Conservation (phyloP, 2,797 vertebrate species). For the Pampus argenteus region DNA sequence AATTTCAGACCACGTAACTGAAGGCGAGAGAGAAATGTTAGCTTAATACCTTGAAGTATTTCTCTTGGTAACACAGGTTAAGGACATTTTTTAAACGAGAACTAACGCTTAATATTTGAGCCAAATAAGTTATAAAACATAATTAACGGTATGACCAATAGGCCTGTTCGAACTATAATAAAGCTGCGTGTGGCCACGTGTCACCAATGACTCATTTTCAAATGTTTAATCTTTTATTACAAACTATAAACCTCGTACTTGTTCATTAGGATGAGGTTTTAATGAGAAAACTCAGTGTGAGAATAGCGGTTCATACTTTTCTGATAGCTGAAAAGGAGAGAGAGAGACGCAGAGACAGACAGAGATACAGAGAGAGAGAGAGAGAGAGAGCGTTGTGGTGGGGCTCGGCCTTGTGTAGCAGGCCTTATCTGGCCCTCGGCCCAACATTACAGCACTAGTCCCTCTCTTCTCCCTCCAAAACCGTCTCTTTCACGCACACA, state of each 20-base stretch:
- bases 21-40: background rate
- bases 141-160: conserved; percentile 11
- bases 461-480: conserved; percentile 72
- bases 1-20: background rate
- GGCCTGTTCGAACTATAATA: conserved; percentile 43
- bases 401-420: conserved; percentile 76
- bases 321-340: conserved; percentile 34
- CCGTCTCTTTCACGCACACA: conserved; percentile 42
- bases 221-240: conserved; percentile 36
- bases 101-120: background rate
- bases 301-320: conserved; percentile 25
- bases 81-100: conserved; percentile 5
- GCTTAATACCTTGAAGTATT: background rate
- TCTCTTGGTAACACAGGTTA: conserved; percentile 7
- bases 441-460: conserved; percentile 74
- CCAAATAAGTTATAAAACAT: background rate
- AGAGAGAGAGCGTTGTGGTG: conserved; percentile 51
- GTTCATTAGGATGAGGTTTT: conserved; percentile 10
- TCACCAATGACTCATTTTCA: conserved; percentile 64
- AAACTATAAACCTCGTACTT: background rate
- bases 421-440: conserved; percentile 78
- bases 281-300: conserved; percentile 13
- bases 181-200: conserved; percentile 72
- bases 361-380: conserved; percentile 29
- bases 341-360: conserved; percentile 9